These are phyloP conservation scores for Portevinia maculata DNA, from an alignment of 2,888 invertebrate species.

Conservation along the genomic window DNA sequence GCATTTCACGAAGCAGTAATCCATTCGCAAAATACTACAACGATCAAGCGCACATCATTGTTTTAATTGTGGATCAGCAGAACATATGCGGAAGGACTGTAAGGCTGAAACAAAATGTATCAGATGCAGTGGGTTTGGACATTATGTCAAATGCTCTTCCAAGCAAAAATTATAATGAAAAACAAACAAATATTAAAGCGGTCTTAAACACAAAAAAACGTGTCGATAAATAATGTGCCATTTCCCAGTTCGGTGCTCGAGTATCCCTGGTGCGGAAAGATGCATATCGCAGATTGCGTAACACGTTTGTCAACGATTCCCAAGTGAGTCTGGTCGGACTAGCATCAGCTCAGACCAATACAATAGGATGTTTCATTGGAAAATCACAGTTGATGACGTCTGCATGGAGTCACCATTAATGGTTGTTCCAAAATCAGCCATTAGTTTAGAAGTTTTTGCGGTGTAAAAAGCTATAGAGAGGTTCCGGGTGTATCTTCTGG, in stretches of 20 bases:
- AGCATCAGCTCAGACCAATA: no score
- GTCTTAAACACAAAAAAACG: conserved; percentile 20
- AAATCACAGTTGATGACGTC: no score
- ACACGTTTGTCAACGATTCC: background rate
- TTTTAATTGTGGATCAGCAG: conserved; percentile 51
- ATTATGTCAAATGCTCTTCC: conserved; percentile 68
- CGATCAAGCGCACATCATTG: conserved; percentile 23
- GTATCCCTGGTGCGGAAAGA: conserved; percentile 20
- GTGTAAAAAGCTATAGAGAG: no score
- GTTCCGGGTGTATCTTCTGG: no score
- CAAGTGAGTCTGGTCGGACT: no score
- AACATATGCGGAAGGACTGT: conserved; percentile 48
- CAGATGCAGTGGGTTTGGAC: conserved; percentile 76
- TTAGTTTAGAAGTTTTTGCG: no score
- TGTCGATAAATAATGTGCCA: conserved; percentile 10
- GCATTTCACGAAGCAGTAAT: background rate
- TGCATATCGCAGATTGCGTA: background rate
- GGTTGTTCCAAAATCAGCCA: no score
- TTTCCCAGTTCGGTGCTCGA: conserved; percentile 32
- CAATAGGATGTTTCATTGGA: no score
- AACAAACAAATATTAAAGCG: conserved; percentile 6
- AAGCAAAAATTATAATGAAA: background rate
- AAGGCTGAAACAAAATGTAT: conserved; percentile 78
- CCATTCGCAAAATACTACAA: background rate
- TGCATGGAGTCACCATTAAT: no score